phyloP scores from a whole-genome alignment of 2,888 invertebrate species.

The Seira ritae region DNA sequence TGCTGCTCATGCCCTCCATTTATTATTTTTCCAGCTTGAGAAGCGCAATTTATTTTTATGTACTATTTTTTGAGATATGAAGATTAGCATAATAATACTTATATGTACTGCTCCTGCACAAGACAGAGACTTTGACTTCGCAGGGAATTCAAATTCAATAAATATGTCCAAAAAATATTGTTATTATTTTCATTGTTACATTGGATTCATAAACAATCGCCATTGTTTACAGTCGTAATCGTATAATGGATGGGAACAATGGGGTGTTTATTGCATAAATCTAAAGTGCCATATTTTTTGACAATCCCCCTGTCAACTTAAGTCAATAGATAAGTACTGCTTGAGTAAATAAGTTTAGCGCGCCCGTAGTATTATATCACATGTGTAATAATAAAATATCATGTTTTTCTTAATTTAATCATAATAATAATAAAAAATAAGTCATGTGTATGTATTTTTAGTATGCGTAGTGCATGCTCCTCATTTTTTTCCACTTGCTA shows the following conservation, averaged over 20 bases:
- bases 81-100: background rate
- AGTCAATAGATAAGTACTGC: no score
- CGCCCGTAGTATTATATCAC: background rate
- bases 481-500: no score
- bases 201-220: no score
- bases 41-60: background rate
- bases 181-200: no score
- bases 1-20: slow-evolving; percentile 17
- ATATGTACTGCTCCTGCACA: background rate
- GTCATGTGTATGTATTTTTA: background rate
- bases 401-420: slow-evolving; percentile 20
- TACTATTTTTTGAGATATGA: no score
- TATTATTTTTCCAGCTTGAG: slow-evolving; percentile 20
- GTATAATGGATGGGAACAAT: slow-evolving; percentile 46
- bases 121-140: no score
- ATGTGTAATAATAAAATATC: background rate
- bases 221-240: background rate
- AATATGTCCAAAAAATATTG: no score
- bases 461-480: background rate
- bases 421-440: slow-evolving; percentile 4
- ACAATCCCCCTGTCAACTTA: no score
- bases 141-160: no score
- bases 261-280: slow-evolving; percentile 58
- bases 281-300: slow-evolving; percentile 27
- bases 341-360: background rate